Evolutionary conservation across 2,888 invertebrate species (phyloP).

Genomic region (Eupeodes latifasciatus): DNA sequence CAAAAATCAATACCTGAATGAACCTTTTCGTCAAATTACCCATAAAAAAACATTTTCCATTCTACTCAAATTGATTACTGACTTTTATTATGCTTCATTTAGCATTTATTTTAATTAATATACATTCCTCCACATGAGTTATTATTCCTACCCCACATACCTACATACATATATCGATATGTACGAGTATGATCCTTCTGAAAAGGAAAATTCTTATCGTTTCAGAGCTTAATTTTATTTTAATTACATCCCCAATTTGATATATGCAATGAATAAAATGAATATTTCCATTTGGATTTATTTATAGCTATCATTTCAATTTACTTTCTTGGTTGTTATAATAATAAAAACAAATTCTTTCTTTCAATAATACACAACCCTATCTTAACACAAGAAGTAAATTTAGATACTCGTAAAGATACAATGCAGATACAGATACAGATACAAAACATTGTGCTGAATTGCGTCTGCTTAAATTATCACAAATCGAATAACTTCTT

Average conservation of each 20-base stretch:
- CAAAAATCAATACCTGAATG: background rate
- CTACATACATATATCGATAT: background rate
- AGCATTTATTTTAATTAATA: constrained; percentile 25
- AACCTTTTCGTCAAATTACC: background rate
- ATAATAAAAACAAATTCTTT: background rate
- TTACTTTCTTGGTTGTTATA: constrained; percentile 2
- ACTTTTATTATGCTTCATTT: background rate
- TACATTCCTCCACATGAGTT: background rate
- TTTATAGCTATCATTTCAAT: constrained; percentile 50
- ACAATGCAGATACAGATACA: too few relatives aligned
- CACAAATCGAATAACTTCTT: constrained; percentile 47
- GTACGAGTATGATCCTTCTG: background rate
- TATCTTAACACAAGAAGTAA: background rate
- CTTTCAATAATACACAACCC: background rate
- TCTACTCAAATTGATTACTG: constrained; percentile 5
- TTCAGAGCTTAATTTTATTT: constrained; percentile 21
- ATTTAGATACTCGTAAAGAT: too few relatives aligned
- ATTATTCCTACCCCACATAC: background rate
- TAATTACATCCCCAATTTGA: constrained; percentile 32
- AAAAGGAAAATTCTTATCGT: background rate
- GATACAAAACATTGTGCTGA: constrained; percentile 1
- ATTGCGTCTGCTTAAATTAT: constrained; percentile 23
- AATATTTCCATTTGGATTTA: constrained; percentile 30
- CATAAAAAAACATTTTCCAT: background rate
- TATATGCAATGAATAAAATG: constrained; percentile 32